These are phyloP conservation scores for Microcebus griseorufus DNA, from an alignment of 2,113 vertebrate species.

Conservation along the genomic window DNA sequence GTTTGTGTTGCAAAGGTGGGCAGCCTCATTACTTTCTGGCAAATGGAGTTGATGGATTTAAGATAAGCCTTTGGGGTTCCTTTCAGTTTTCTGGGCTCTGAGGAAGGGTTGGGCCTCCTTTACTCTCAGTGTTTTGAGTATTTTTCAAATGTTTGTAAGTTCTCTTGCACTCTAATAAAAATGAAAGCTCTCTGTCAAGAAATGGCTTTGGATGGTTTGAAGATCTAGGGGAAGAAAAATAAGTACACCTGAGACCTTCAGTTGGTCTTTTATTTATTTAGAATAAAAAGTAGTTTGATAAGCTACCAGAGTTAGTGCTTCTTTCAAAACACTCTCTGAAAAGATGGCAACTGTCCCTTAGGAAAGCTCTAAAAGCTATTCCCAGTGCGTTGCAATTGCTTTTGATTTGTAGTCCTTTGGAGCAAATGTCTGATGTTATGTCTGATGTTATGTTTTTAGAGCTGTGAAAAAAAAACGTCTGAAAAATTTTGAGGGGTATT, in stretches of 20 bases:
- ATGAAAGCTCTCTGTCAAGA: conserved; percentile 77
- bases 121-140: conserved; percentile 67
- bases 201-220: conserved; percentile 73
- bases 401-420: conserved; percentile 80
- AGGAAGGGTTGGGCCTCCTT: conserved; percentile 55
- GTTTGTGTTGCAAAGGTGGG: neutral
- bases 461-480: conserved; percentile 37
- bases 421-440: conserved; percentile 76
- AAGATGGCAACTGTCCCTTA: conserved; percentile 78
- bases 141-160: conserved; percentile 79
- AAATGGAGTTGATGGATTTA: conserved; percentile 46
- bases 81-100: conserved; percentile 46
- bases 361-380: conserved; percentile 80
- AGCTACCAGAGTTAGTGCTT: conserved; percentile 67
- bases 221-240: conserved; percentile 72
- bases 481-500: conserved; percentile 43
- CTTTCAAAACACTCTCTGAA: conserved; percentile 74
- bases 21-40: neutral
- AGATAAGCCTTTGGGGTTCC: conserved; percentile 62
- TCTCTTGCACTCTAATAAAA: conserved; percentile 77
- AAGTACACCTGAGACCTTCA: conserved; percentile 79
- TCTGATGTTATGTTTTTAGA: conserved; percentile 76
- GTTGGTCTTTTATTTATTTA: conserved; percentile 79
- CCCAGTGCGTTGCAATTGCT: conserved; percentile 55
- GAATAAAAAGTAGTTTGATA: conserved; percentile 83